A percentile compares a stretch with the other conserved stretches of the same genome.
Evolutionary conservation across 2,797 vertebrate species (phyloP).

Genomic region (Artibeus lituratus): DNA sequence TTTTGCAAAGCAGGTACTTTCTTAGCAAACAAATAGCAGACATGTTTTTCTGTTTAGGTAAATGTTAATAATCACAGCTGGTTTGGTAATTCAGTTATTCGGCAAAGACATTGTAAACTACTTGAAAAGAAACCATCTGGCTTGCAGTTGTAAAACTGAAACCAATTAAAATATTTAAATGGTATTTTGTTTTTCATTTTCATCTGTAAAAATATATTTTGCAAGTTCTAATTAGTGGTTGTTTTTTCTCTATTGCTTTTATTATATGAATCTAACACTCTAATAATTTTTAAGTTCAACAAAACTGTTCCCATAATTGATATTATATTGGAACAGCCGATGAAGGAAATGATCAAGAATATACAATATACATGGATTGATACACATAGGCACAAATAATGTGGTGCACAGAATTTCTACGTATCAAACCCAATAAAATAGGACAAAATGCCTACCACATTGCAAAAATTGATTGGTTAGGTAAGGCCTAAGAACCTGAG

Average conservation of each 20-base stretch:
- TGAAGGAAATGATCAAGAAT: constrained; percentile 39
- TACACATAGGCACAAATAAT: background rate
- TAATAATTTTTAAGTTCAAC: constrained; percentile 61
- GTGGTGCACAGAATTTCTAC: background rate
- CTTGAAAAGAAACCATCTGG: constrained; percentile 79
- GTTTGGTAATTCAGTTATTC: constrained; percentile 74
- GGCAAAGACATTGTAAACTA: constrained; percentile 74
- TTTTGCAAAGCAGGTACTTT: constrained; percentile 66
- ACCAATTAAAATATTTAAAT: constrained; percentile 76
- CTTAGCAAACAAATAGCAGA: constrained; percentile 67
- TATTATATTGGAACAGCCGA: constrained; percentile 20
- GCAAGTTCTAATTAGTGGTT: constrained; percentile 74
- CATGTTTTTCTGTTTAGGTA: constrained; percentile 76
- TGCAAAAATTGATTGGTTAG: background rate
- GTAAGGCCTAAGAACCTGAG: background rate
- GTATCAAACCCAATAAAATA: background rate
- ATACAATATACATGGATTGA: background rate
- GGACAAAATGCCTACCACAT: background rate
- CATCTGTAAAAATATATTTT: constrained; percentile 74
- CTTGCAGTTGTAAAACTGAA: constrained; percentile 77
- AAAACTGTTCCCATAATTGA: constrained; percentile 47
- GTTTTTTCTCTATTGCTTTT: constrained; percentile 65
- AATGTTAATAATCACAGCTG: constrained; percentile 74
- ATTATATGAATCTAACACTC: constrained; percentile 56
- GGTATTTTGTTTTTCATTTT: constrained; percentile 73